Base-by-base conservation (phyloP, 2,113 vertebrate genomes). In the Gavialis gangeticus region DNA sequence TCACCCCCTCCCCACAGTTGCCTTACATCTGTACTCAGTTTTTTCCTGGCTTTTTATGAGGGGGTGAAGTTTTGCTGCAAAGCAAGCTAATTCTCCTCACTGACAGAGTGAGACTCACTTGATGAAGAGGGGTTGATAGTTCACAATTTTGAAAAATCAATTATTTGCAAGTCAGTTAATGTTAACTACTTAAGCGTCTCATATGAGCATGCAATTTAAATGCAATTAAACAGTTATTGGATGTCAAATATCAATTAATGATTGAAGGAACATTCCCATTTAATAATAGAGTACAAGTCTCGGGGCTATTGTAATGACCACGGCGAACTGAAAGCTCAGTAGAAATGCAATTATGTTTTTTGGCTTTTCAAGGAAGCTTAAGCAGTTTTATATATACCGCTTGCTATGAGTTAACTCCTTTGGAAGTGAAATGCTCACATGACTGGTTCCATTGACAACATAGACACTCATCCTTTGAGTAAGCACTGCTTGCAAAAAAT, bases 161-260 rank as follows among this genome's bases (percentile, higher is more conserved):
- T 85, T 81, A 60, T 89, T 94, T 86, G 67, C 59, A 95, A 93
- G 60, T 28, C 4, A 57, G 12, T 58, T 64, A 71, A 75, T 84
- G 22, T 80, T 91, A 85, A 91, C 92, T 75, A 85, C 17, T 85
- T 86, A 30, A 79, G 30, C 25, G 18, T 28, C 22, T 94, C 22
- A 58, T 21, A 87, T 4, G 1, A 92, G 1, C 28, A 37, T 37
- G 54, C n/a, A 60, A 46, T 93, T 75, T 81, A 95, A 94, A 76
- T 28, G 13, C 5, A 85, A 30, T 86, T 93, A 88, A 91, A 28
- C 11, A 15, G 14, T 73, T 84, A 58, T 46, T 79, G 71, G 69
- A 76, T 71, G 16, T 66, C 58, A 91, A 89, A 90, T 79, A 91
- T 92, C 27, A 92, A n/a, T 81, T 76, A 92, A 90, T 30, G 37